Evolutionary conservation across 1,140 invertebrate genomes (phyloP).

Genomic region (Sycobia sp.): DNA sequence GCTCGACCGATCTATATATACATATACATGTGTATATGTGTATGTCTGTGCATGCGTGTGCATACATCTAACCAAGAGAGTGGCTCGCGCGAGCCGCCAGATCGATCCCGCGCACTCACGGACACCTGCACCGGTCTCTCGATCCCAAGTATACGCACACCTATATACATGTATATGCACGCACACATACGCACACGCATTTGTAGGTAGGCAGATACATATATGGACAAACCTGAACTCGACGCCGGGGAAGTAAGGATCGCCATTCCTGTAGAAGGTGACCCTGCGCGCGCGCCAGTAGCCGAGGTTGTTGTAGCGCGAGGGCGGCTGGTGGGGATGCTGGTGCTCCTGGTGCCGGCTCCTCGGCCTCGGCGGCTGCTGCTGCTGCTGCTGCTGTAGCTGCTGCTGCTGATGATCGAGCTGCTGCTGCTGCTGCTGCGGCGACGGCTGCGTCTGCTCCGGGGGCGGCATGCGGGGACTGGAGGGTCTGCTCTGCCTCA

Average conservation of each 20-base stretch:
- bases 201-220: no score
- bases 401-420: constrained; percentile 51
- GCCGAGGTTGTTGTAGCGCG: constrained; percentile 78
- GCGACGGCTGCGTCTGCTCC: constrained; percentile 55
- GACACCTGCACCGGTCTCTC: no score
- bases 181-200: no score
- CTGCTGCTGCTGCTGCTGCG: constrained; percentile 61
- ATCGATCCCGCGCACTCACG: not conserved
- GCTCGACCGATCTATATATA: no score
- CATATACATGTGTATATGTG: no score
- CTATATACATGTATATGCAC: no score
- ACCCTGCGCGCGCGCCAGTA: constrained; percentile 86
- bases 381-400: no score
- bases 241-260: constrained; percentile 87
- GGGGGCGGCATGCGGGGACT: constrained; percentile 64
- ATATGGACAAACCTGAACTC: constrained; percentile 71
- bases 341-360: constrained; percentile 57
- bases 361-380: constrained; percentile 71
- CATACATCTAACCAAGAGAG: no score
- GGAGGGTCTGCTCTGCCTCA: constrained; percentile 61
- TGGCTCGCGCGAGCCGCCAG: not conserved
- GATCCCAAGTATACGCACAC: no score
- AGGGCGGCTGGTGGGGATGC: constrained; percentile 59
- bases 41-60: no score
- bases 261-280: constrained; percentile 92